Conservation (phyloP, 1,140 invertebrate species). For the Proales similis region DNA sequence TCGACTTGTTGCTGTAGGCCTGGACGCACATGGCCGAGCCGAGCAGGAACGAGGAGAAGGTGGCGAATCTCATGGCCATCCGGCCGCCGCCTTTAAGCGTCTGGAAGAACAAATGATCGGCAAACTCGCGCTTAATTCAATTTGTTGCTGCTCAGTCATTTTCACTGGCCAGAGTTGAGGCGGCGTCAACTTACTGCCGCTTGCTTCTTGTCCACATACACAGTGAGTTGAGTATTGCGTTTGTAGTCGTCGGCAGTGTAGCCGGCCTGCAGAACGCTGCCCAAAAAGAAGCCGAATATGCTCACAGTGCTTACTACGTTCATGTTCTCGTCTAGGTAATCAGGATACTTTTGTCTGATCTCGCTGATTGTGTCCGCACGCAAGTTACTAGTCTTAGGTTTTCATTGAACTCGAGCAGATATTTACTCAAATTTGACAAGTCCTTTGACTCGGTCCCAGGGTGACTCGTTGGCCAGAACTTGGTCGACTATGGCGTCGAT, state of each 20-base stretch:
- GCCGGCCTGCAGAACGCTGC: background rate
- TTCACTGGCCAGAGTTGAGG: no score
- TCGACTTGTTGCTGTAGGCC: conserved; percentile 24
- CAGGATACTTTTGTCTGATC: background rate
- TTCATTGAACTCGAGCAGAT: background rate
- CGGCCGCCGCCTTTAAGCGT: conserved; percentile 12
- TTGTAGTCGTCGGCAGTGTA: conserved; percentile 21
- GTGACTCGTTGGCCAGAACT: background rate
- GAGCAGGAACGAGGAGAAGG: conserved; percentile 9
- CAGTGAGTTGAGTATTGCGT: conserved; percentile 16
- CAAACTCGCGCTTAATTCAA: conserved; percentile 1
- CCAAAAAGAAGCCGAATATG: conserved; percentile 27
- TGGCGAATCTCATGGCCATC: background rate
- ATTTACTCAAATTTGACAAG: background rate
- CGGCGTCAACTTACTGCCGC: no score
- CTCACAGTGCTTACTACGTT: conserved; percentile 12
- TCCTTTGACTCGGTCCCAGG: conserved; percentile 5
- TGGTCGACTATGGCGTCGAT: background rate
- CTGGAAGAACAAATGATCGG: conserved; percentile 29
- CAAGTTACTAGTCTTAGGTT: background rate
- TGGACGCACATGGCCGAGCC: conserved; percentile 10
- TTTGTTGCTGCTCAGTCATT: background rate
- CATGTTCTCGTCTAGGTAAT: conserved; percentile 14
- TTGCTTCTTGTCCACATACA: conserved; percentile 25
- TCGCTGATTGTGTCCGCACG: background rate